A percentile compares a stretch with the other conserved stretches of the same genome.
These are phyloP conservation scores for Arizona elegans DNA, from an alignment of 2,113 vertebrate genomes.

Conservation along the genomic window DNA sequence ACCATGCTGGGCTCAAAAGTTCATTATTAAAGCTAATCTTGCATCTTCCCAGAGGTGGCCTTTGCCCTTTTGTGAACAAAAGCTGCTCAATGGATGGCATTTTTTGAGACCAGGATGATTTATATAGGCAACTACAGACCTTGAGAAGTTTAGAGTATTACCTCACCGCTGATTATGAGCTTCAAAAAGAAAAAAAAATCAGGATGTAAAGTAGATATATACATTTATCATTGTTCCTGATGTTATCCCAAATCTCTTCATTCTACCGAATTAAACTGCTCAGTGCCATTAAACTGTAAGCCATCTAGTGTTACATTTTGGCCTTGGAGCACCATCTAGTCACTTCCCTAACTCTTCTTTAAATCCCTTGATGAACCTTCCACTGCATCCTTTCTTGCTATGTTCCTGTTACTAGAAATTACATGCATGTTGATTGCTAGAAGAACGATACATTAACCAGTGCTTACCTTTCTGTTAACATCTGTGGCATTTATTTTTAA, in stretches of 20 bases:
- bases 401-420: neutral
- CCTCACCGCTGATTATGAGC: neutral
- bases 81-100: neutral
- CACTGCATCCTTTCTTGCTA: neutral
- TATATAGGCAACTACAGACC: neutral
- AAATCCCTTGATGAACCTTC: neutral
- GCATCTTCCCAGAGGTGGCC: neutral
- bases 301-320: neutral
- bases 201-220: neutral
- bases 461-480: neutral
- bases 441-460: neutral
- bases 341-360: neutral
- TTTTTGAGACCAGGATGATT: neutral
- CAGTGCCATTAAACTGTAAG: neutral
- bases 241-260: neutral
- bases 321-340: neutral
- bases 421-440: neutral
- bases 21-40: neutral
- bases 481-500: neutral
- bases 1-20: neutral
- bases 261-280: neutral
- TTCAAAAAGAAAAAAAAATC: neutral
- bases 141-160: neutral
- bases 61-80: neutral
- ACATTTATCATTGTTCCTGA: neutral